These are phyloP conservation scores for Gasteruption jaculator DNA, from an alignment of 2,888 invertebrate genomes.

Conservation along the genomic window DNA sequence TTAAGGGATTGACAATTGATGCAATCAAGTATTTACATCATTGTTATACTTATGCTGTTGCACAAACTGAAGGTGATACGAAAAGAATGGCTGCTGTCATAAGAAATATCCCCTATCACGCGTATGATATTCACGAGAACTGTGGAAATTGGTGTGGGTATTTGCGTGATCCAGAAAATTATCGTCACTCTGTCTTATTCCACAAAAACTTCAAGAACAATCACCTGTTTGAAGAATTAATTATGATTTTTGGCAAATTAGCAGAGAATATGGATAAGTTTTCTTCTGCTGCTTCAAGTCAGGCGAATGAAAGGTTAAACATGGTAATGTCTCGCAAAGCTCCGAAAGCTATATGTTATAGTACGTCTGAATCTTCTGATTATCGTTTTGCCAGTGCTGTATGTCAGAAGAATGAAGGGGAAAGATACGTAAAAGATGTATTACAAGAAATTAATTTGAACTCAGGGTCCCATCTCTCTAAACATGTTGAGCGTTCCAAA, in stretches of 20 bases:
- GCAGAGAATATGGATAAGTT: conserved; percentile 18
- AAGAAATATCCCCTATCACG: conserved; percentile 13
- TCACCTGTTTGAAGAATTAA: neutral
- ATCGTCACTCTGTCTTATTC: too few relatives aligned
- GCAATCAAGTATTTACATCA: conserved; percentile 8
- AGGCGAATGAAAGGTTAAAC: too few relatives aligned
- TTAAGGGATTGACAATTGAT: conserved; percentile 10
- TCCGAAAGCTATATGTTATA: conserved; percentile 16
- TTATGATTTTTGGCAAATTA: conserved; percentile 9
- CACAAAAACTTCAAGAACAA: conserved; percentile 8
- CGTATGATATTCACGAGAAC: conserved; percentile 14
- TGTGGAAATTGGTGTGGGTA: conserved; percentile 17
- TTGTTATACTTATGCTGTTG: conserved; percentile 13
- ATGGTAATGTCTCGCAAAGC: conserved; percentile 13
- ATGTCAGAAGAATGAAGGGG: conserved; percentile 16
- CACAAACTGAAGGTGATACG: conserved; percentile 10
- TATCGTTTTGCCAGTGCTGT: conserved; percentile 16
- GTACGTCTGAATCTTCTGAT: conserved; percentile 15
- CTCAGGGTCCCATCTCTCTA: neutral
- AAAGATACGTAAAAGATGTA: conserved; percentile 10
- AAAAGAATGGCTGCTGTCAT: conserved; percentile 9
- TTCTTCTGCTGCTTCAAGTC: conserved; percentile 15
- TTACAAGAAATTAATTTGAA: conserved; percentile 2
- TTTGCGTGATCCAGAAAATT: conserved; percentile 2
- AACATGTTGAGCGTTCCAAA: too few relatives aligned